These are phyloP conservation scores for Cherax destructor DNA, from an alignment of 1,140 invertebrate genomes.

Conservation along the genomic window DNA sequence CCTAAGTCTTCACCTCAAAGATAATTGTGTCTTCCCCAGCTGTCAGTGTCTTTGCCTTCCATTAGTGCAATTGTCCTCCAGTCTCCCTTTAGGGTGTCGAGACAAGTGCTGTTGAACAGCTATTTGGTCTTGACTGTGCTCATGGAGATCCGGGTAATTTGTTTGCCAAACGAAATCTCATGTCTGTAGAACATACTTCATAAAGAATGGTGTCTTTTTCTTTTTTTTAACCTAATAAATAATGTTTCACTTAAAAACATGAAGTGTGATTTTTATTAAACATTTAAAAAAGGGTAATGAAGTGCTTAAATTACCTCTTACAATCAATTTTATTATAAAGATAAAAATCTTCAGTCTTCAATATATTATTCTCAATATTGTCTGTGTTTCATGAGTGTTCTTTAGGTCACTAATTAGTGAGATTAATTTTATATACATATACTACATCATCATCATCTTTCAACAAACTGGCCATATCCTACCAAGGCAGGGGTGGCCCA, in stretches of 20 bases:
- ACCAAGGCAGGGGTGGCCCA: too few species aligned
- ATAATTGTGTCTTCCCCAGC: conserved; percentile 39
- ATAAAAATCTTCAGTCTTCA: conserved; percentile 63
- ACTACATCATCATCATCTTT: too few species aligned
- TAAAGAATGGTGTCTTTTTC: conserved; percentile 17
- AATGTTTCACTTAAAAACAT: neutral
- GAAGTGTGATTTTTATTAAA: neutral
- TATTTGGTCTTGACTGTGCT: conserved; percentile 24
- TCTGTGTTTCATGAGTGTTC: conserved; percentile 49
- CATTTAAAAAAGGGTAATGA: neutral
- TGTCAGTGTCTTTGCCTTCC: conserved; percentile 45
- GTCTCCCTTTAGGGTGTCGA: conserved; percentile 35
- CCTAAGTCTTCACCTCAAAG: neutral
- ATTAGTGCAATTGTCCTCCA: conserved; percentile 60
- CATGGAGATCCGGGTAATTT: conserved; percentile 58
- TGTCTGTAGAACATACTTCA: conserved; percentile 45
- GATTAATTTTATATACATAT: too few species aligned
- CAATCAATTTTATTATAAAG: conserved; percentile 64
- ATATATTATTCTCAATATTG: conserved; percentile 61
- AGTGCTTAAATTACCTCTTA: neutral
- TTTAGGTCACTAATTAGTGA: neutral
- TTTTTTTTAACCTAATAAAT: conserved; percentile 63
- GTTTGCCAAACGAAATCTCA: conserved; percentile 66
- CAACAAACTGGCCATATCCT: too few species aligned
- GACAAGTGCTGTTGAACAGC: conserved; percentile 32